Conservation (phyloP, 1,140 invertebrate species). For the Plodia interpunctella region DNA sequence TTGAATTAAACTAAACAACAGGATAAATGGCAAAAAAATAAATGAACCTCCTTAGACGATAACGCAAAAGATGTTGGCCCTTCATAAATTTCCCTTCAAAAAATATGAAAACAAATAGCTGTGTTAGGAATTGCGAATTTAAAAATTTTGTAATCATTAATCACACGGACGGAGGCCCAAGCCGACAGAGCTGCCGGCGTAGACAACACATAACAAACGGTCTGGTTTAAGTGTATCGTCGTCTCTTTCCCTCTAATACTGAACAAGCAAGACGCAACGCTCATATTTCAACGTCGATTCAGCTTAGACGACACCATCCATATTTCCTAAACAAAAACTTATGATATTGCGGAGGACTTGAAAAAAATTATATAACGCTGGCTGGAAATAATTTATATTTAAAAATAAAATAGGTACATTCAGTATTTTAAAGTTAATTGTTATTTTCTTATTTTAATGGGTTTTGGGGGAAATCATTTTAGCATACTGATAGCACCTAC, state of each 20-base stretch:
- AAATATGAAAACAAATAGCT: conserved; percentile 23
- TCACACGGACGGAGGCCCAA: conserved; percentile 27
- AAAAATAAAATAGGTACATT: not conserved
- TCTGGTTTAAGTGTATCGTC: conserved; percentile 21
- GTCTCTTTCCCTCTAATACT: conserved; percentile 13
- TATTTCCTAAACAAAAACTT: conserved; percentile 38
- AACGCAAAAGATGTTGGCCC: not conserved
- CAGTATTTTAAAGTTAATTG: not conserved
- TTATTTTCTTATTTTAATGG: no score
- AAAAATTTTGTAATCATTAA: conserved; percentile 35
- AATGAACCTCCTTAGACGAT: not conserved
- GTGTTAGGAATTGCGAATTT: conserved; percentile 24
- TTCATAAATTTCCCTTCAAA: not conserved
- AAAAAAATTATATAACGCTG: not conserved
- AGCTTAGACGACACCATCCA: conserved; percentile 24
- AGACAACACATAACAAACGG: conserved; percentile 36
- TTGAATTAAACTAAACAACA: no score
- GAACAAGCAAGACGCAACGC: conserved; percentile 12
- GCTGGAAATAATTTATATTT: not conserved
- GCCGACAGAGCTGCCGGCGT: conserved; percentile 25
- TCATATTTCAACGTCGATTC: conserved; percentile 35
- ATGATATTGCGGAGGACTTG: conserved; percentile 14
- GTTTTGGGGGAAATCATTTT: no score
- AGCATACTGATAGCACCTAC: no score
- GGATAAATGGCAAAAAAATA: conserved; percentile 11